phyloP scores from a whole-genome alignment of 30 jellyfish, hydroid and myxozoan genomes.

The Phacellophora camtschatica region DNA sequence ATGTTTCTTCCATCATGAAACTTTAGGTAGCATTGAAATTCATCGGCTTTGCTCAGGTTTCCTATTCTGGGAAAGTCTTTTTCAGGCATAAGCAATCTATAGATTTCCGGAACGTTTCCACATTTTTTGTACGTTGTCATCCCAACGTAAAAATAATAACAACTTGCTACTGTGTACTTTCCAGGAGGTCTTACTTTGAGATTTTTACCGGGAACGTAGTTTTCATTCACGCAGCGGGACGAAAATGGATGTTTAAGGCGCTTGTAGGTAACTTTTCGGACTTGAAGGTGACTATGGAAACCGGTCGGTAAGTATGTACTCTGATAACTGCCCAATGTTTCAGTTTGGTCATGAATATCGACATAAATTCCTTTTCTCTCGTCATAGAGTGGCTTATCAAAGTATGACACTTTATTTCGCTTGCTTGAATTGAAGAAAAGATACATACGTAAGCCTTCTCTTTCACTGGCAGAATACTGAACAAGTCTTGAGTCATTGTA shows the following conservation, averaged over 20 bases:
- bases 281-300: not conserved
- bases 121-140: not conserved
- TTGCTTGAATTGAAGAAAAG: not conserved
- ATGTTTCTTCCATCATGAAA: not conserved
- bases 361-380: not conserved
- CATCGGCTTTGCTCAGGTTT: not conserved
- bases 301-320: not conserved
- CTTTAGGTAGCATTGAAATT: not conserved
- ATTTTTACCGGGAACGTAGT: no score
- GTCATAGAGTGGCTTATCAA: not conserved
- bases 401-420: not conserved
- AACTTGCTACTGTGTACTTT: not conserved
- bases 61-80: not conserved
- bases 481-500: not conserved
- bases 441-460: conserved; percentile 17
- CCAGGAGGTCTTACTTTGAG: no score
- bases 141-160: not conserved
- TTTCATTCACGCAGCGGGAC: not conserved
- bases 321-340: not conserved
- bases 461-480: conserved; percentile 6
- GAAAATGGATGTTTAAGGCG: not conserved
- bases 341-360: conserved; percentile 1
- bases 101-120: not conserved
- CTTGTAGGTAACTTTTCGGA: not conserved
- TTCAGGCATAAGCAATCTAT: not conserved